phyloP scores from a whole-genome alignment of 2,113 vertebrate species.

The Pipa parva region DNA sequence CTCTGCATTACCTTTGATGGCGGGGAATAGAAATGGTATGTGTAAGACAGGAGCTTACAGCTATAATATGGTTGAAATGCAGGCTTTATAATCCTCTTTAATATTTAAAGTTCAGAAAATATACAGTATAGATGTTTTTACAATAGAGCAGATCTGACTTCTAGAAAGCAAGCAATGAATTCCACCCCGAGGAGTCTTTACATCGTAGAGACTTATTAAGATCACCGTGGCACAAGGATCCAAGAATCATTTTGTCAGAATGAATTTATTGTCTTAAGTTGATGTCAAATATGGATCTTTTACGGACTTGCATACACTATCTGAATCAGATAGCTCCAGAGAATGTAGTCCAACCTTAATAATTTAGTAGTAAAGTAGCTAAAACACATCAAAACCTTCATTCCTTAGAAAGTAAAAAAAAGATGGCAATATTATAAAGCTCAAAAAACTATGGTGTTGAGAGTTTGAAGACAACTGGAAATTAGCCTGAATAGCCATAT shows the following conservation, averaged over 20 bases:
- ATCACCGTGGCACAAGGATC: not conserved
- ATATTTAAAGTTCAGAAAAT: constrained; percentile 42
- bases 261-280: not conserved
- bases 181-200: constrained; percentile 31
- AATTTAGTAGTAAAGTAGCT: no score
- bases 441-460: no score
- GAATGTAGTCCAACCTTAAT: no score
- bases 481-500: no score
- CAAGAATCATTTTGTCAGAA: not conserved
- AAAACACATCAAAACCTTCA: no score
- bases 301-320: no score
- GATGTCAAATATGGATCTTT: not conserved
- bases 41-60: constrained; percentile 47
- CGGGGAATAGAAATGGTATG: constrained; percentile 33
- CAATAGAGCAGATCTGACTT: constrained; percentile 33
- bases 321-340: no score
- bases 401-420: no score
- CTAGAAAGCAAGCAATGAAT: constrained; percentile 36
- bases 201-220: not conserved
- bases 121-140: constrained; percentile 40
- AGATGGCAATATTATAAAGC: no score
- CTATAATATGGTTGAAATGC: constrained; percentile 43
- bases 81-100: constrained; percentile 33
- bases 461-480: no score
- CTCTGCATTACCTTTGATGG: constrained; percentile 35